Evolutionary conservation across 53 echinoderm and acorn worm genomes (phyloP), one percentile per base, ranked within the genome.

Genomic region (Apostichopus leukothele): DNA sequence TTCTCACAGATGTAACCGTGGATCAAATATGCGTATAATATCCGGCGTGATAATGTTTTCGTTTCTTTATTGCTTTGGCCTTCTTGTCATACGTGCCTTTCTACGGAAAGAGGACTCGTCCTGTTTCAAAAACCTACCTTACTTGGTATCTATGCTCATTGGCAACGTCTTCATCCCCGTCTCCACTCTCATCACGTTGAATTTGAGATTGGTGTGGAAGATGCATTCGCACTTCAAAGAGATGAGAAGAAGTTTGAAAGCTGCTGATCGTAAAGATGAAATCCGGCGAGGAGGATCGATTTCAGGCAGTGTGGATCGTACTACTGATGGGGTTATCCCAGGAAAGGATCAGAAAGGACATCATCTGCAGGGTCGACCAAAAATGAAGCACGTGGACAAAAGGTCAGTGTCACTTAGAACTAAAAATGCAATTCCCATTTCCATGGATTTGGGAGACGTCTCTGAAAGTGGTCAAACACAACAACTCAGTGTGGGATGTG

Each of bases 111-210:
- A 19, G 50, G 77, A 51, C 50, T 39, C 50, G 3, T 50, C 50
- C 77, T 77, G 77, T 77, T 39, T 50, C 50, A 21, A 51, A 39
- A 77, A 77, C 51, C 13, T 77, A 16, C 77, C 77, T 7, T 77
- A 77, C 77, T 51, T 77, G 12, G 77, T 77, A 16, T 25, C 25
- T 51, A 16, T 77, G 7, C 77, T 77, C 50, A 10, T 14, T 4
- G 77, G 77, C 16, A 77, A 77, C 39, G 27, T 77, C 5, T 77
- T 77, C 6, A 77, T 77, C 16, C 77, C 77, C 16, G 50, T 21
- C 5, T 51, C 14, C 9, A 25, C 25, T 19, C 77, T 77, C 18
- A 16, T 77, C 50, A 25, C 51, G 8, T 14, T 77, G 6, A 77
- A 19, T 77, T 11, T 77, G 50, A 51, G 14, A 16, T 16, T 77